phyloP scores from a whole-genome alignment of 2,888 invertebrate genomes.

The Agrochola macilenta region DNA sequence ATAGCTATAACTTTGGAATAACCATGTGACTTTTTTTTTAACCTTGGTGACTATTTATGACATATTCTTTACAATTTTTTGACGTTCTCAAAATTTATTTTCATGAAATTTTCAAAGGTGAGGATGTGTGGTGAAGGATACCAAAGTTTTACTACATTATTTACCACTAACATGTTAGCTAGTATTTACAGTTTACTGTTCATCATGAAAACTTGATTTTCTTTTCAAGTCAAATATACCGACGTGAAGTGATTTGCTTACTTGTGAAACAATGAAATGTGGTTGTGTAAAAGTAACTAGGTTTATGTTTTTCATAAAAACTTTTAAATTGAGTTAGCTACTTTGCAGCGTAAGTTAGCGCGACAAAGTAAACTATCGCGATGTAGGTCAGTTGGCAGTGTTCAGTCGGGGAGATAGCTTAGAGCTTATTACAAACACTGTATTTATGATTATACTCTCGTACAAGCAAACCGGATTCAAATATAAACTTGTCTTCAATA shows the following conservation, averaged over 20 bases:
- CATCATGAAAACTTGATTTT: not conserved
- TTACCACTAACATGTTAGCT: not conserved
- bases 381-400: slow-evolving; percentile 62
- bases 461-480: slow-evolving; percentile 66
- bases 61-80: too few species aligned
- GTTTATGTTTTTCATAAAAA: slow-evolving; percentile 9
- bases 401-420: slow-evolving; percentile 59
- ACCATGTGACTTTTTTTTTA: too few species aligned
- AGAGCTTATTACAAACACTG: slow-evolving; percentile 66
- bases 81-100: too few species aligned
- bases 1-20: too few species aligned
- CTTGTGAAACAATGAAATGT: not conserved
- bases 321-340: slow-evolving; percentile 1
- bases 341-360: slow-evolving; percentile 16
- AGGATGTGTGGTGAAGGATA: too few species aligned
- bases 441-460: slow-evolving; percentile 66
- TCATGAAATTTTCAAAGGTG: too few species aligned
- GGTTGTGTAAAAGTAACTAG: not conserved
- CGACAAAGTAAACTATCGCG: slow-evolving; percentile 49
- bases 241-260: not conserved
- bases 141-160: not conserved
- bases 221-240: not conserved
- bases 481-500: slow-evolving; percentile 66
- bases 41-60: too few species aligned
- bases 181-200: not conserved